phyloP scores from a whole-genome alignment of 2,113 vertebrate genomes.

The Sapayoa aenigma region DNA sequence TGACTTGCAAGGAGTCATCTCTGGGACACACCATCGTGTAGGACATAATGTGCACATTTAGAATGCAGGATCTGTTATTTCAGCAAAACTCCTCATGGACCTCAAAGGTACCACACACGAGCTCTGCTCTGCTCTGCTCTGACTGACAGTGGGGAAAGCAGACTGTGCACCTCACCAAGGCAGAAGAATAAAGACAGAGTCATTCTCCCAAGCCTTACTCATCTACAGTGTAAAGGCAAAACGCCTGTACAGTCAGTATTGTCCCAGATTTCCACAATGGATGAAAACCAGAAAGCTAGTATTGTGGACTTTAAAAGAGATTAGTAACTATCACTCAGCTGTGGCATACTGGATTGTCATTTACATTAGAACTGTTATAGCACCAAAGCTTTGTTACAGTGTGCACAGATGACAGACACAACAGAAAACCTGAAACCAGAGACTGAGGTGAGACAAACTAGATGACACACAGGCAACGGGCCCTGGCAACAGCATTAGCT shows the following conservation, averaged over 20 bases:
- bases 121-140: neutral
- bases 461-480: neutral
- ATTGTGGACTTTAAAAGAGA: neutral
- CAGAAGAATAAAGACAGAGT: neutral
- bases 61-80: neutral
- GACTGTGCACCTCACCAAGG: neutral
- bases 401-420: neutral
- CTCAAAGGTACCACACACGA: neutral
- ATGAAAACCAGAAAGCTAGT: neutral
- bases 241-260: neutral
- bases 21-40: neutral
- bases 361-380: neutral
- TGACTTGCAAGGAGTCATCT: neutral
- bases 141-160: accelerated
- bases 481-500: neutral
- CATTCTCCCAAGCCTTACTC: neutral
- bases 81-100: neutral
- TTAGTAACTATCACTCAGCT: neutral
- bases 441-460: neutral
- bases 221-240: neutral
- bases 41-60: neutral
- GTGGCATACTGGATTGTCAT: neutral
- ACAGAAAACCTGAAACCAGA: neutral
- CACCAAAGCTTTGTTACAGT: neutral
- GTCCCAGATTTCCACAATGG: neutral